A percentile compares a stretch with the other conserved stretches of the same genome.
phyloP scores from a whole-genome alignment of 2,113 vertebrate genomes.

The Aspiorhynchus laticeps region DNA sequence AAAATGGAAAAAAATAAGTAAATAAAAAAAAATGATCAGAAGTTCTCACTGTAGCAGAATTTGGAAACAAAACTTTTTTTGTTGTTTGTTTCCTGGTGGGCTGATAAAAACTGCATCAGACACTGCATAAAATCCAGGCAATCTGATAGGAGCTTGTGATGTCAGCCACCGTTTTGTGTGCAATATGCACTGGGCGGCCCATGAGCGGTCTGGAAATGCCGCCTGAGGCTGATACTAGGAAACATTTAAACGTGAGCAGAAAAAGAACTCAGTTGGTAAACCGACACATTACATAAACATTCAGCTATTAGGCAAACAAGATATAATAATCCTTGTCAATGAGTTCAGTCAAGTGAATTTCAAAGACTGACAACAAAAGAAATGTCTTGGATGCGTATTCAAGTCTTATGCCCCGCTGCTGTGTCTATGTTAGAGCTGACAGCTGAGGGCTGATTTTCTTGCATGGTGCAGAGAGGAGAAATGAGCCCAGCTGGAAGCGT shows the following conservation, averaged over 20 bases:
- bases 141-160: neutral
- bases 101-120: neutral
- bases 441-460: neutral
- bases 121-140: neutral
- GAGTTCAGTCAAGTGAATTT: conserved; percentile 5
- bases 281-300: neutral
- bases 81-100: neutral
- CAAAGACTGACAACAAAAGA: neutral
- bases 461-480: neutral
- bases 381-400: neutral
- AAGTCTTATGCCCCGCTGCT: neutral
- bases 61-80: neutral
- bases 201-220: neutral
- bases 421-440: conserved; percentile 1
- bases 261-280: neutral
- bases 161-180: neutral
- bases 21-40: neutral
- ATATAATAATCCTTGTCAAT: neutral
- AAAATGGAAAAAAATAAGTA: no score
- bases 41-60: neutral
- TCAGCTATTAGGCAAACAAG: neutral
- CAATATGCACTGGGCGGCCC: neutral
- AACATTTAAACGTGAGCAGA: neutral
- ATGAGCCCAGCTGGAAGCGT: conserved; percentile 30
- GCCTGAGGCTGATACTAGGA: neutral